Conservation (phyloP, 2,888 invertebrate genomes). For the Papilio gigon region DNA sequence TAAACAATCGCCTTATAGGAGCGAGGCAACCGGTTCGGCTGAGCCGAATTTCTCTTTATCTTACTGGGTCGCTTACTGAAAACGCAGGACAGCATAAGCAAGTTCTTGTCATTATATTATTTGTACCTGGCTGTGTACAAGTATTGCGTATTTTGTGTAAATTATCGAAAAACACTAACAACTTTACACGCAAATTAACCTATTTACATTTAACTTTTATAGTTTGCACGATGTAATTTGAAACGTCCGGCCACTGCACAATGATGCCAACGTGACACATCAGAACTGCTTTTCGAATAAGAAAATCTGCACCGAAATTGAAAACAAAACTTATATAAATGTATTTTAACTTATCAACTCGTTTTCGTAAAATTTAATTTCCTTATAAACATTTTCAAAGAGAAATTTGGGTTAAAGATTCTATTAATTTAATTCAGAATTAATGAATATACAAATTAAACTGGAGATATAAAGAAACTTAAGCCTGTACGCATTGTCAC, state of each 20-base stretch:
- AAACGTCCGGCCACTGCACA: not conserved
- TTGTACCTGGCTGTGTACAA: not conserved
- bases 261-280: constrained; percentile 8
- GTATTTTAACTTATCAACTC: not conserved
- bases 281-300: constrained; percentile 5
- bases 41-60: constrained; percentile 37
- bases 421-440: too few relatives aligned
- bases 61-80: constrained; percentile 32
- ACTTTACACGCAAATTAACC: not conserved
- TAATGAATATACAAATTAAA: too few relatives aligned
- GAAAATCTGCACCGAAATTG: not conserved
- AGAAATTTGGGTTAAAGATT: too few relatives aligned
- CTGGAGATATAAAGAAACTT: too few relatives aligned
- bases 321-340: constrained; percentile 10
- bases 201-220: not conserved
- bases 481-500: too few relatives aligned
- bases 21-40: constrained; percentile 44
- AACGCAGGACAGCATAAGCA: constrained; percentile 13
- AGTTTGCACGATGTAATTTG: not conserved
- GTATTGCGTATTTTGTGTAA: not conserved
- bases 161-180: not conserved
- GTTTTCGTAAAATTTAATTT: not conserved
- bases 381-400: too few relatives aligned
- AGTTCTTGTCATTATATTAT: constrained; percentile 17
- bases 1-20: constrained; percentile 7